Evolutionary conservation across 2,113 vertebrate species (phyloP).

Genomic region (Tympanuchus pallidicinctus): DNA sequence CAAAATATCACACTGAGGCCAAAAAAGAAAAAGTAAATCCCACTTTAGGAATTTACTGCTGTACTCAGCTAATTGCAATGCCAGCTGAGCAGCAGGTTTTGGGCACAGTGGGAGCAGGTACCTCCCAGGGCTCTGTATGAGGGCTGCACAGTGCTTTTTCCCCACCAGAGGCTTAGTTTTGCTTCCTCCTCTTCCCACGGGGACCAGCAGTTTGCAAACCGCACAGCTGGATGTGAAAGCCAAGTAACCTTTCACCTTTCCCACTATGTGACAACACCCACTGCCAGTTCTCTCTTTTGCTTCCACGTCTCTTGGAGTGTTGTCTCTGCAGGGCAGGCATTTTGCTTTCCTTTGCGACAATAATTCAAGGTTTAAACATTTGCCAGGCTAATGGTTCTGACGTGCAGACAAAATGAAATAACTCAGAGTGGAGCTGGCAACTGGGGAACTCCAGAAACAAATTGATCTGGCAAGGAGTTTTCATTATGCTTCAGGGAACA

Average conservation of each 20-base stretch:
- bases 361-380: slow-evolving; percentile 8
- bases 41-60: neutral
- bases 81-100: neutral
- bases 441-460: slow-evolving; percentile 57
- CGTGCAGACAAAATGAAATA: slow-evolving; percentile 49
- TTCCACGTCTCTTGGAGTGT: neutral
- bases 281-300: neutral
- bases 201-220: neutral
- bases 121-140: neutral
- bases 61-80: neutral
- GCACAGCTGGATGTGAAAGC: neutral
- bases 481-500: slow-evolving; percentile 65
- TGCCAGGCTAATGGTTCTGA: slow-evolving; percentile 58
- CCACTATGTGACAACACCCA: neutral
- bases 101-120: neutral
- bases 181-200: neutral
- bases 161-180: neutral
- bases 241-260: neutral
- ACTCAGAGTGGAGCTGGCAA: slow-evolving; percentile 58
- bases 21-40: neutral
- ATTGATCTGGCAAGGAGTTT: slow-evolving; percentile 68
- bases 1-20: neutral
- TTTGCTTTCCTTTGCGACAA: neutral
- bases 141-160: neutral
- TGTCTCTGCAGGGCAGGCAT: neutral